Evolutionary conservation across 1,140 invertebrate genomes (phyloP), one percentile per base, ranked within the genome.

Genomic region (Sarcophaga peregrina): DNA sequence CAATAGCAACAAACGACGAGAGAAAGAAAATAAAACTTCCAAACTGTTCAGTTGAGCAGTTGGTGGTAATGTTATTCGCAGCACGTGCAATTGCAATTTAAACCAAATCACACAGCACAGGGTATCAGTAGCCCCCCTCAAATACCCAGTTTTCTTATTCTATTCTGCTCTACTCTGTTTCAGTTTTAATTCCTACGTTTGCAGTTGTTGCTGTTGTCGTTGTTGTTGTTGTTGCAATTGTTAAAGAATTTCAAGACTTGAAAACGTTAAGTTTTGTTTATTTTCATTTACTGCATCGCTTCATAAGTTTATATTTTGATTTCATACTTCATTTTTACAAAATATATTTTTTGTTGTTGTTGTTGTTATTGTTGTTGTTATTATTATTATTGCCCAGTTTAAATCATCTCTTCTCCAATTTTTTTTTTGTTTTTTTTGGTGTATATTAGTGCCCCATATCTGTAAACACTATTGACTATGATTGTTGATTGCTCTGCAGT

Each of bases 81-180:
- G 62, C 62, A 68, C 62, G 62, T 68, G 62, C 62, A 68, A 68
- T 68, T 68, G 62, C 62, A 68, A 68, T 68, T 68, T 68, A 68
- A 68, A 68, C 62, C 62, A 68, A 68, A 68, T 68, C 62, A 68
- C 20, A 68, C 62, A 68, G 62, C 62, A n/a, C n/a, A 68, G 62
- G 62, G 62, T 68, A 68, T 68, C 20, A n/a, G 62, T 68, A 68
- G 7, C 54, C 15, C 4, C 25, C 25, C n/a, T 15, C 54, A 11
- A 58, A 6, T 37, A 37, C 62, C 8, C 62, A 68, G 20, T 68
- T 68, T 20, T 20, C 54, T 58, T 68, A 20, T 20, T 20, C 54
- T 58, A 58, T 37, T 11, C 54, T 68, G 25, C 25, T 37, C 25
- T 37, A 37, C 25, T 37, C 25, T 37, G 4, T 37, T 37, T 37